Evolutionary conservation across 1,140 invertebrate species (phyloP).

Genomic region (Leptinotarsa texana): DNA sequence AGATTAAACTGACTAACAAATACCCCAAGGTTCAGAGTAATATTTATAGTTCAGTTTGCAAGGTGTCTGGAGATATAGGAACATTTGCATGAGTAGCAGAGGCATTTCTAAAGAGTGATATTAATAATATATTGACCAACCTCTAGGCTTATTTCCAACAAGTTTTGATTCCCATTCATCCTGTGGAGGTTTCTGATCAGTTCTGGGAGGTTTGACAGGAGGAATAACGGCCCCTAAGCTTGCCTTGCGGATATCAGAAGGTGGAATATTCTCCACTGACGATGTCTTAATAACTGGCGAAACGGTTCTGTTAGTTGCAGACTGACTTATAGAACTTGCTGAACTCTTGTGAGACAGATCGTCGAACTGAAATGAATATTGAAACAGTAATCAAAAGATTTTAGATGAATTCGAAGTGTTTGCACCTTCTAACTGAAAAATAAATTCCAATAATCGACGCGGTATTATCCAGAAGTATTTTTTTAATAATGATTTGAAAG

Average conservation of each 20-base stretch:
- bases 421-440: no score
- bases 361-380: constrained; percentile 66
- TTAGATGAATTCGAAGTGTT: background rate
- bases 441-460: no score
- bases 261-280: constrained; percentile 58
- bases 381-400: background rate
- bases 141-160: constrained; percentile 64
- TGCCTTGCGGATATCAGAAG: constrained; percentile 34
- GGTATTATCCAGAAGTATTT: background rate
- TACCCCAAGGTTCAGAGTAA: no score
- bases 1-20: no score
- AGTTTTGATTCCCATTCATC: constrained; percentile 86
- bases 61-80: no score
- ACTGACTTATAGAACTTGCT: constrained; percentile 75
- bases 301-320: constrained; percentile 41
- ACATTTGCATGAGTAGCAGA: no score
- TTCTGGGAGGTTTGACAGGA: constrained; percentile 57
- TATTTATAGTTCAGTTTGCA: no score
- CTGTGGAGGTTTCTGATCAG: constrained; percentile 56
- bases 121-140: constrained; percentile 29
- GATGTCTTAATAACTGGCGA: constrained; percentile 47
- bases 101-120: no score
- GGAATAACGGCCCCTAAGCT: constrained; percentile 31
- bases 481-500: background rate
- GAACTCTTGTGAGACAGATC: constrained; percentile 87